A percentile compares a stretch with the other conserved stretches of the same genome.
Evolutionary conservation across 2,888 invertebrate genomes (phyloP).

Genomic region (Eulithis testata): DNA sequence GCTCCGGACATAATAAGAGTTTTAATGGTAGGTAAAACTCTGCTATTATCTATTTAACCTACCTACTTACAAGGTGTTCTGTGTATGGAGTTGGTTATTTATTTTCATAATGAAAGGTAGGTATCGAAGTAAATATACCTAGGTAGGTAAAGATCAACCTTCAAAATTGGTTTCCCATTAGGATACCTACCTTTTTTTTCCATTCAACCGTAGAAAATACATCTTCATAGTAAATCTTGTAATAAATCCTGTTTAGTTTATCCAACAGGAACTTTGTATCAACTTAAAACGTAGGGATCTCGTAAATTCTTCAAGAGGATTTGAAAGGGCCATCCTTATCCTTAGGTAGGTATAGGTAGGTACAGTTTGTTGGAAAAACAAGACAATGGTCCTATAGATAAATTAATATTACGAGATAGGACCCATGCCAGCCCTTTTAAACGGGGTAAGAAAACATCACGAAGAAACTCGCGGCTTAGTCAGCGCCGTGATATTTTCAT

Average conservation of each 20-base stretch:
- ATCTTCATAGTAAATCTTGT: conserved; percentile 30
- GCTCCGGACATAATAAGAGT: too few relatives aligned
- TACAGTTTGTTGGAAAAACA: conserved; percentile 13
- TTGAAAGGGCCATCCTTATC: conserved; percentile 43
- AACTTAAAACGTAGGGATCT: conserved; percentile 48
- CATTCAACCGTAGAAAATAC: conserved; percentile 4
- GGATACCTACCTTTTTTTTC: conserved; percentile 5
- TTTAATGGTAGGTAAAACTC: too few relatives aligned
- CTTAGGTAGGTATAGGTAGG: conserved; percentile 12
- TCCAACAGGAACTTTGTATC: conserved; percentile 46
- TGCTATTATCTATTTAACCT: too few relatives aligned
- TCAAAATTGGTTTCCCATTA: conserved; percentile 6
- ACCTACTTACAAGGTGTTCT: too few relatives aligned
- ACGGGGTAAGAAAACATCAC: too few relatives aligned
- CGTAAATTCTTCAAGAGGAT: conserved; percentile 59
- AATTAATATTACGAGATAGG: too few relatives aligned
- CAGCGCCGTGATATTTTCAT: too few relatives aligned
- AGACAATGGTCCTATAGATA: neutral
- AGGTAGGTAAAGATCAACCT: neutral
- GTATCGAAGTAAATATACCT: too few relatives aligned
- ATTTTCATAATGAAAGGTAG: too few relatives aligned
- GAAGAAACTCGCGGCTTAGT: too few relatives aligned
- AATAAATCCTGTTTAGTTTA: conserved; percentile 34
- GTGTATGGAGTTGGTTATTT: too few relatives aligned
- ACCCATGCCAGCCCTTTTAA: too few relatives aligned